Conservation (phyloP, 2,797 vertebrate species). For the Rhynchotus rufescens region DNA sequence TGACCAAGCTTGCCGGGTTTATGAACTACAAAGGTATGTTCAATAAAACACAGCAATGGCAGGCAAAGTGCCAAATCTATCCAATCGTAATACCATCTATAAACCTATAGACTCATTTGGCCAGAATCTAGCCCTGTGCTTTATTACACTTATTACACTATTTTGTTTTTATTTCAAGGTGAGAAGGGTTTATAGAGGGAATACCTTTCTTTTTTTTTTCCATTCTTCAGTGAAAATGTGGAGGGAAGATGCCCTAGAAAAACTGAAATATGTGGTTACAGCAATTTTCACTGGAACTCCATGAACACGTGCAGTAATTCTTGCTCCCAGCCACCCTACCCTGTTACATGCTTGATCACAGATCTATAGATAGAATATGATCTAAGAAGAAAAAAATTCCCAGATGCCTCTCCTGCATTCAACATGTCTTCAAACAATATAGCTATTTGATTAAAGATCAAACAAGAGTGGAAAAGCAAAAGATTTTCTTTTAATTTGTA, state of each 20-base stretch:
- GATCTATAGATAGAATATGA: background rate
- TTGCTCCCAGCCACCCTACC: slow-evolving; percentile 17
- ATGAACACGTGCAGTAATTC: background rate
- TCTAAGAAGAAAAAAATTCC: slow-evolving; percentile 9
- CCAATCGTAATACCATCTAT: background rate
- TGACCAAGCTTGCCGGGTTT: slow-evolving; percentile 3
- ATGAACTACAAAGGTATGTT: slow-evolving; percentile 54
- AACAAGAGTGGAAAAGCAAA: background rate
- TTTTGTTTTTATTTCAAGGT: background rate
- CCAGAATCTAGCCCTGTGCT: background rate
- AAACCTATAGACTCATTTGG: slow-evolving; percentile 8
- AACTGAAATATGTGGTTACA: slow-evolving; percentile 8
- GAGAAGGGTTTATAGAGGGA: background rate
- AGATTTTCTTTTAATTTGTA: background rate
- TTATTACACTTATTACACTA: background rate
- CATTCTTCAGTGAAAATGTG: background rate
- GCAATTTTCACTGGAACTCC: background rate
- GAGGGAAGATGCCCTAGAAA: slow-evolving; percentile 10
- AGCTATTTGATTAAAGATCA: slow-evolving; percentile 41
- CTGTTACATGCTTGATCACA: background rate
- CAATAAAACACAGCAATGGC: slow-evolving; percentile 2
- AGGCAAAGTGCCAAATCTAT: background rate
- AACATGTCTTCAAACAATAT: background rate
- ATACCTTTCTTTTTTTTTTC: background rate
- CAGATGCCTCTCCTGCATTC: background rate